Evolutionary conservation across 2,797 vertebrate genomes (phyloP).

Genomic region (Platalea minor): DNA sequence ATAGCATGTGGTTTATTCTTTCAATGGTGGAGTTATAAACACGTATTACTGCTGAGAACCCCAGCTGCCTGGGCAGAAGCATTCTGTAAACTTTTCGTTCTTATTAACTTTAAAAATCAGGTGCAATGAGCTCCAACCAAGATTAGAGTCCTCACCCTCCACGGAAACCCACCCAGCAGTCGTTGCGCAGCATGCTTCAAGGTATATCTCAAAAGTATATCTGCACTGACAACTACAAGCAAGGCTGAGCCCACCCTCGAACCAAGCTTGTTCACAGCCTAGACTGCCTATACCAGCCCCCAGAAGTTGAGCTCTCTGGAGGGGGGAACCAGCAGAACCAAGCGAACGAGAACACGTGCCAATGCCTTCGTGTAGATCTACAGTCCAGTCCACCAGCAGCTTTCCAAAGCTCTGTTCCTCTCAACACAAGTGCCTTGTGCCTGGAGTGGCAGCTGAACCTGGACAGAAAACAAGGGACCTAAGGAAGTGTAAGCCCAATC

Average conservation of each 20-base stretch:
- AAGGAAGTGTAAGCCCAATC: not conserved
- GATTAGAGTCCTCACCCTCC: not conserved
- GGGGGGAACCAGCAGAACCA: not conserved
- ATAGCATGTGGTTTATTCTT: slow-evolving; percentile 53
- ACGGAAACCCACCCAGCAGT: not conserved
- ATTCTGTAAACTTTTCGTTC: slow-evolving; percentile 17
- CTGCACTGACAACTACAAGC: not conserved
- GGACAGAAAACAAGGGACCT: not conserved
- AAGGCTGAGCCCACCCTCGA: not conserved
- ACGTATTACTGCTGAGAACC: slow-evolving; percentile 3
- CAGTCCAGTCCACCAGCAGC: not conserved
- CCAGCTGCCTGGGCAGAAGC: slow-evolving; percentile 37
- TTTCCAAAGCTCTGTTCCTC: not conserved
- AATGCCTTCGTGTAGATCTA: not conserved
- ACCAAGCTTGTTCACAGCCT: not conserved
- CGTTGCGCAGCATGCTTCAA: not conserved
- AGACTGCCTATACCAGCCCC: not conserved
- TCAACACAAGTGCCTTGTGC: not conserved
- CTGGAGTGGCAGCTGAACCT: not conserved
- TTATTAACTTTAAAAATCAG: slow-evolving; percentile 41
- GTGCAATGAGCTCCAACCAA: slow-evolving; percentile 5
- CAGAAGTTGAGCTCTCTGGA: not conserved
- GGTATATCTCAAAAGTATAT: not conserved
- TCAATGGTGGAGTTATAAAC: slow-evolving; percentile 44
- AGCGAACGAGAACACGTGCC: accelerated